Evolutionary conservation across 2,113 vertebrate species (phyloP).

Genomic region (Pygoscelis antarcticus): DNA sequence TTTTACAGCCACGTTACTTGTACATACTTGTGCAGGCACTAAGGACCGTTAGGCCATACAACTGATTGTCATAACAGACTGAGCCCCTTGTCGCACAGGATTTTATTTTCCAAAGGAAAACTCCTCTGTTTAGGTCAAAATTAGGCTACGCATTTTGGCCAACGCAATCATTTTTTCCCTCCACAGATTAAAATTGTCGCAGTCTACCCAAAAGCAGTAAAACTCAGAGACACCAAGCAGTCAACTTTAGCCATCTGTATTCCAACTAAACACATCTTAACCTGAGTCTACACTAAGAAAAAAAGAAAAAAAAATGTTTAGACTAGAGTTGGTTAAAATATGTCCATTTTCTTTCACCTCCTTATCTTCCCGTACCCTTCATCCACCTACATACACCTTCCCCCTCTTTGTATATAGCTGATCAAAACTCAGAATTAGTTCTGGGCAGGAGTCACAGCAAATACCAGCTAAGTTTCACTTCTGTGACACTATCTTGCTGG

Average conservation of each 20-base stretch:
- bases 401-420: neutral
- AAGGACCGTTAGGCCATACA: neutral
- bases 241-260: neutral
- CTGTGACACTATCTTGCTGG: neutral
- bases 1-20: neutral
- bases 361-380: neutral
- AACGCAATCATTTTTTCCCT: neutral
- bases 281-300: neutral
- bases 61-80: neutral
- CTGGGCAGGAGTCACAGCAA: neutral
- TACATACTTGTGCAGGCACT: neutral
- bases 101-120: neutral
- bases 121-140: neutral
- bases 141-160: neutral
- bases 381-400: neutral
- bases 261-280: neutral
- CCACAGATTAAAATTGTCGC: neutral
- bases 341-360: neutral
- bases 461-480: neutral
- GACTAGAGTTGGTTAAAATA: neutral
- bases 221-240: neutral
- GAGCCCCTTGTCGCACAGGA: neutral
- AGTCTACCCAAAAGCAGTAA: neutral
- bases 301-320: neutral
- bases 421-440: neutral